These are phyloP conservation scores for Bombycilla garrulus DNA, from an alignment of 2,113 vertebrate genomes.

Conservation along the genomic window DNA sequence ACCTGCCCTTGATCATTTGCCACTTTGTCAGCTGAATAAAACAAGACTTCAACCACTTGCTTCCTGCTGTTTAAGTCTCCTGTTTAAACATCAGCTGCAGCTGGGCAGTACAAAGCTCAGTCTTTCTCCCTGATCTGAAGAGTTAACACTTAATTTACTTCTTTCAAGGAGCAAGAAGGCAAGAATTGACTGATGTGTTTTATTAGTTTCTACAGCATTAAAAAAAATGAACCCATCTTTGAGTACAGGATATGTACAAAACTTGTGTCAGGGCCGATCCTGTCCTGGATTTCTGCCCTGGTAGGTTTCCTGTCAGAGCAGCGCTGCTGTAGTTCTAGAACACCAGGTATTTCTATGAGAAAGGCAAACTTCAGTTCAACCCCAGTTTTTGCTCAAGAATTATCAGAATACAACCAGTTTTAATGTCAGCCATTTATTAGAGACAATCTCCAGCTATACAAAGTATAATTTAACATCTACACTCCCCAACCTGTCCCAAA, in stretches of 20 bases:
- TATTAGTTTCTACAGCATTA: not conserved
- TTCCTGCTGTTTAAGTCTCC: not conserved
- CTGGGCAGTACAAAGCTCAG: not conserved
- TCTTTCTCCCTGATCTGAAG: not conserved
- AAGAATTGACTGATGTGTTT: no score
- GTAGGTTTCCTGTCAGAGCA: not conserved
- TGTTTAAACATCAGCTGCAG: not conserved
- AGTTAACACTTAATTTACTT: not conserved
- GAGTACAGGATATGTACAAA: not conserved
- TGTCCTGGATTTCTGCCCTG: no score
- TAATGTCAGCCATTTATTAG: not conserved
- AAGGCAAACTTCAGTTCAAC: not conserved
- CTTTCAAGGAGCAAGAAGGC: not conserved
- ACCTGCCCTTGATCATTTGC: slow-evolving; percentile 61
- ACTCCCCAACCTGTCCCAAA: not conserved
- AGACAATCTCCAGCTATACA: not conserved
- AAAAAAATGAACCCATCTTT: accelerated
- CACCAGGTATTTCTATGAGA: not conserved
- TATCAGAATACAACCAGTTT: not conserved
- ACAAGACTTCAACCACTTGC: slow-evolving; percentile 21
- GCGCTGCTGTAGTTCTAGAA: not conserved
- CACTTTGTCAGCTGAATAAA: slow-evolving; percentile 76
- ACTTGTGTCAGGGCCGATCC: not conserved
- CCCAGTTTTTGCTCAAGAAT: not conserved
- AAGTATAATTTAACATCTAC: not conserved